A percentile compares a stretch with the other conserved stretches of the same genome.
phyloP scores from a whole-genome alignment of 2,888 invertebrate genomes.

The Caenorhabditis sp. region DNA sequence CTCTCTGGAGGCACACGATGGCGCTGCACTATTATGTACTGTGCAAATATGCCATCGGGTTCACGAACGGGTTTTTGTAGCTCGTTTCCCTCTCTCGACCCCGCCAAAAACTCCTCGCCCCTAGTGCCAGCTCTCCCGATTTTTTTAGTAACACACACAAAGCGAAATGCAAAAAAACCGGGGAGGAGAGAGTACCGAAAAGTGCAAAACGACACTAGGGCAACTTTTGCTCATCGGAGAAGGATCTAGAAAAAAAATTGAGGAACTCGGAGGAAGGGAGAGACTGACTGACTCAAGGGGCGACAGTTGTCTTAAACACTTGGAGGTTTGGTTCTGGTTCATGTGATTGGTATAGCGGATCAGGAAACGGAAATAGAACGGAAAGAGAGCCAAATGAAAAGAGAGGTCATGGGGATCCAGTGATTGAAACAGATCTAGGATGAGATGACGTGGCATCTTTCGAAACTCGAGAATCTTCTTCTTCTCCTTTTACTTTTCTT shows the following conservation, averaged over 20 bases:
- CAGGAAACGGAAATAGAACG: background rate
- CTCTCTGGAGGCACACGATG: conserved; percentile 30
- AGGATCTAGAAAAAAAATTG: background rate
- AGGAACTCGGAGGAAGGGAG: background rate
- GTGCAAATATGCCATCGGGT: conserved; percentile 58
- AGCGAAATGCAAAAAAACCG: conserved; percentile 24
- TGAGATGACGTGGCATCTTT: conserved; percentile 1
- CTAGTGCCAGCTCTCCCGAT: conserved; percentile 16
- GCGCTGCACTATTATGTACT: conserved; percentile 59
- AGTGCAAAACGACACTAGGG: conserved; percentile 32
- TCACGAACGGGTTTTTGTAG: conserved; percentile 63
- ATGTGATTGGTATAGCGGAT: conserved; percentile 6
- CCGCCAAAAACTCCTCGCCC: conserved; percentile 6
- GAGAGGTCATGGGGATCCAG: background rate
- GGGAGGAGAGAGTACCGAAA: conserved; percentile 13
- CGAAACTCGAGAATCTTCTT: conserved; percentile 23
- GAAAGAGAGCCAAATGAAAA: no score
- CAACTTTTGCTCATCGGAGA: conserved; percentile 22
- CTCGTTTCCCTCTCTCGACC: background rate
- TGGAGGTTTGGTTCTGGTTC: background rate
- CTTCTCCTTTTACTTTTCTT: no score
- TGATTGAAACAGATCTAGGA: background rate
- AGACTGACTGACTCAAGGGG: conserved; percentile 19
- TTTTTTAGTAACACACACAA: conserved; percentile 55
- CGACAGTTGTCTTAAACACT: conserved; percentile 28